These are phyloP conservation scores for Gallinago nigripennis DNA, from an alignment of 2,797 vertebrate species.

Conservation along the genomic window DNA sequence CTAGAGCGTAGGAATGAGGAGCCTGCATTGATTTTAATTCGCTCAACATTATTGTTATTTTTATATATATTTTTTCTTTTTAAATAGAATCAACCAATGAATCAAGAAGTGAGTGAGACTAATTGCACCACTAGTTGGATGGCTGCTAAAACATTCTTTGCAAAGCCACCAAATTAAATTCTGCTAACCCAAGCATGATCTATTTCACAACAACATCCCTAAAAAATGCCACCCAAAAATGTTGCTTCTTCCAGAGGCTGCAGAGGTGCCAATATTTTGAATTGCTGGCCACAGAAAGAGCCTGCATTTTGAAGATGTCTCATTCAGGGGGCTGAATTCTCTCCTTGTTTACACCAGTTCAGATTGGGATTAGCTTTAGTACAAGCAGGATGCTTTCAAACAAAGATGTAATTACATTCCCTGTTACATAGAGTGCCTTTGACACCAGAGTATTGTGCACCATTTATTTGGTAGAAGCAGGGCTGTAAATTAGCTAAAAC, in stretches of 20 bases:
- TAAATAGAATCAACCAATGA: background rate
- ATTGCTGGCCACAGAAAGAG: background rate
- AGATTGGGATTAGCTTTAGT: background rate
- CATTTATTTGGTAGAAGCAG: background rate
- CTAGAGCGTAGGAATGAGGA: background rate
- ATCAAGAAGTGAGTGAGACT: background rate
- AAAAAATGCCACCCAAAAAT: background rate
- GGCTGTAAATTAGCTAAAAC: background rate
- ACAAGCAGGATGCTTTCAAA: background rate
- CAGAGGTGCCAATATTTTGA: background rate
- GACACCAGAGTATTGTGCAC: background rate
- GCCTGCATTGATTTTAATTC: background rate
- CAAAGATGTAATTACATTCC: background rate
- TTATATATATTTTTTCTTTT: background rate
- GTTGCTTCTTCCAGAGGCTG: background rate
- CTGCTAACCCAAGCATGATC: background rate
- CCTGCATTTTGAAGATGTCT: background rate
- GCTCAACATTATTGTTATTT: background rate
- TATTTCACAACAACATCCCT: background rate
- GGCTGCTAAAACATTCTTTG: background rate
- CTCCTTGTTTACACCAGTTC: background rate
- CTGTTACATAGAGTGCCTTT: fast-evolving
- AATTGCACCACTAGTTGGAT: background rate
- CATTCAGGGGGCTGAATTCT: background rate
- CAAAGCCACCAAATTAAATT: background rate